Base-by-base conservation (phyloP, 2,888 invertebrate species). In the Lamellibrachia columna region DNA sequence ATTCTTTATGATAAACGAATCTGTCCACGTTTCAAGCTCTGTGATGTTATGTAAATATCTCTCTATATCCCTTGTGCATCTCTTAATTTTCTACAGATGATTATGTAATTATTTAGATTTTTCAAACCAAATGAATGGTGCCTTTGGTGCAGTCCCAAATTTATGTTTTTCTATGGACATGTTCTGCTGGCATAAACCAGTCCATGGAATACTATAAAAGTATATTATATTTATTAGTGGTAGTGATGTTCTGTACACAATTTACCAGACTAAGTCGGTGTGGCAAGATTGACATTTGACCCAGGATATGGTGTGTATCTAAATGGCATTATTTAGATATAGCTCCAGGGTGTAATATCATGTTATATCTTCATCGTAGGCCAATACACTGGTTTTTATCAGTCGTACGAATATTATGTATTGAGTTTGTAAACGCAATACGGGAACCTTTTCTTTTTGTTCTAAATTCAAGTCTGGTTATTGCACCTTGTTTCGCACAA, bases 11-110 rank as follows among this genome's bases (percentile, higher is more conserved):
- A 75, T 75, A 75, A 75, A 75, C 75, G 22, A 75, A 75, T 75
- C 22, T 75, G 75, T 75, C 75, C 75, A 75, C n/a, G 22, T 75
- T 75, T 75, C 75, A 75, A 15, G 75, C 75, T 75, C 75, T 75
- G 75, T 75, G 75, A 75, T 75, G 15, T 75, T 75, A 75, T 75
- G 75, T 75, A 75, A 75, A 75, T 75, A 75, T 75, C 75, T 75
- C 75, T 75, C 22, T 75, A 75, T 75, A 6, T 75, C 75, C n/a
- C 22, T 75, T 6, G 75, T 22, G 75, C 22, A 22, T n/a, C 75
- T n/a, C 75, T 11, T 75, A 75, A 75, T 75, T 75, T 75, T 75
- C 75, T 75, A 75, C 75, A 75, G 75, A 75, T 75, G 6, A 75
- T 22, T 15, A n/a, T 75, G 75, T 75, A 75, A 75, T 75, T 75